These are phyloP conservation scores for Misgurnus mizolepis DNA, from an alignment of 2,113 vertebrate genomes.

Conservation along the genomic window DNA sequence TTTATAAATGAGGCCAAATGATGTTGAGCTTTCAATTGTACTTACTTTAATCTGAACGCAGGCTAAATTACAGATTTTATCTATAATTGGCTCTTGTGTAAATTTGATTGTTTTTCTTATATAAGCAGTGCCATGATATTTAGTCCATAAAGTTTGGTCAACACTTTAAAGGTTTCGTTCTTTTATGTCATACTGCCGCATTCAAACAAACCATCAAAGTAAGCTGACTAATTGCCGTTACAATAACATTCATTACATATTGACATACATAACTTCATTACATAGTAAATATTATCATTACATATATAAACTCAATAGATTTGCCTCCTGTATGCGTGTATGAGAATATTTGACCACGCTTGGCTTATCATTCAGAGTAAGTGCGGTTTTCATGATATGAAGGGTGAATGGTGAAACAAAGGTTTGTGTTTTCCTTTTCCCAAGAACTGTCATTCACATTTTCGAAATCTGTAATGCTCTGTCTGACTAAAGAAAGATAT, in stretches of 20 bases:
- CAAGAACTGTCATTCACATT: conserved; percentile 6
- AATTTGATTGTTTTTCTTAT: background rate
- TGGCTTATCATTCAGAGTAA: background rate
- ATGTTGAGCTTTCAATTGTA: too few species aligned
- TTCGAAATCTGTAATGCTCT: conserved; percentile 16
- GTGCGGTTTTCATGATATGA: conserved; percentile 23
- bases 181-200: background rate
- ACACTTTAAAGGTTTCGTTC: conserved; percentile 1
- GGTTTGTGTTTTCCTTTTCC: conserved; percentile 8
- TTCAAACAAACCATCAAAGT: background rate
- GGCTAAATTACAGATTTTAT: background rate
- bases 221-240: background rate
- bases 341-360: conserved; percentile 29
- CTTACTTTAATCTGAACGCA: too few species aligned
- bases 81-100: background rate
- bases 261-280: too few species aligned
- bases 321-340: conserved; percentile 22
- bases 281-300: conserved; percentile 19
- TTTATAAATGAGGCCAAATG: too few species aligned
- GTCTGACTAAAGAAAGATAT: background rate
- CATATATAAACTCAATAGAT: conserved; percentile 9
- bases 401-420: background rate
- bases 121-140: background rate
- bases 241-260: background rate
- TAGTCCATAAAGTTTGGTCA: background rate